A percentile compares a stretch with the other conserved stretches of the same genome.
phyloP scores from a whole-genome alignment of 2,888 invertebrate species.

The Drosophila eohydei region DNA sequence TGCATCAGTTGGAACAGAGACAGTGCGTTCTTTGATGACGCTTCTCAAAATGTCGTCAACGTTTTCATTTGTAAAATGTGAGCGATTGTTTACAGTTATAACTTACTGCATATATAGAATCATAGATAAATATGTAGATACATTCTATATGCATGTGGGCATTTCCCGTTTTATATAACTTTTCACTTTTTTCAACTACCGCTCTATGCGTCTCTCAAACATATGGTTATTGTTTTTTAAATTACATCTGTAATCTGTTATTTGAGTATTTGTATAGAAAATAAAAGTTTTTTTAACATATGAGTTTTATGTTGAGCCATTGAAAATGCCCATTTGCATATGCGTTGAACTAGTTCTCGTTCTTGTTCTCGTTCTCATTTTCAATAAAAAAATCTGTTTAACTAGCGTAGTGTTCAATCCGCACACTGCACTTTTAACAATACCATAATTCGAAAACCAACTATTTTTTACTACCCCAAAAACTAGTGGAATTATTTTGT shows the following conservation, averaged over 20 bases:
- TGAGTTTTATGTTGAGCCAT: not conserved
- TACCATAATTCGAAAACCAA: not conserved
- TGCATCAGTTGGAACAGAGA: slow-evolving; percentile 35
- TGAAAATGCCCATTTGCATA: slow-evolving; percentile 4
- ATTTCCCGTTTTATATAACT: not conserved
- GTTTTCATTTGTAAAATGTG: slow-evolving; percentile 64
- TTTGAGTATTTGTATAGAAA: not conserved
- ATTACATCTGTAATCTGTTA: not conserved
- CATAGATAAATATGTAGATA: slow-evolving; percentile 14
- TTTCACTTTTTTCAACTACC: not conserved
- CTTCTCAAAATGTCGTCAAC: slow-evolving; percentile 67
- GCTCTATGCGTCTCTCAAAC: not conserved
- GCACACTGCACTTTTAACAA: not conserved
- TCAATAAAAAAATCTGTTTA: slow-evolving; percentile 21
- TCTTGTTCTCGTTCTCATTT: slow-evolving; percentile 21
- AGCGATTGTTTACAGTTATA: slow-evolving; percentile 50
- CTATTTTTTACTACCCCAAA: slow-evolving; percentile 5
- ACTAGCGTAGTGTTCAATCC: slow-evolving; percentile 31
- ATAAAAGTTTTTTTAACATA: not conserved
- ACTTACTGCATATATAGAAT: slow-evolving; percentile 16
- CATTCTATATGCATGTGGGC: slow-evolving; percentile 6
- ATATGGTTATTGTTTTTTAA: too few species aligned
- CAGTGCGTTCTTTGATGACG: slow-evolving; percentile 29
- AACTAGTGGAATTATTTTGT: slow-evolving; percentile 46
- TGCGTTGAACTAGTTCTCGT: slow-evolving; percentile 13